Conservation (phyloP, 2,888 invertebrate species). For the Xestia sexstrigata region DNA sequence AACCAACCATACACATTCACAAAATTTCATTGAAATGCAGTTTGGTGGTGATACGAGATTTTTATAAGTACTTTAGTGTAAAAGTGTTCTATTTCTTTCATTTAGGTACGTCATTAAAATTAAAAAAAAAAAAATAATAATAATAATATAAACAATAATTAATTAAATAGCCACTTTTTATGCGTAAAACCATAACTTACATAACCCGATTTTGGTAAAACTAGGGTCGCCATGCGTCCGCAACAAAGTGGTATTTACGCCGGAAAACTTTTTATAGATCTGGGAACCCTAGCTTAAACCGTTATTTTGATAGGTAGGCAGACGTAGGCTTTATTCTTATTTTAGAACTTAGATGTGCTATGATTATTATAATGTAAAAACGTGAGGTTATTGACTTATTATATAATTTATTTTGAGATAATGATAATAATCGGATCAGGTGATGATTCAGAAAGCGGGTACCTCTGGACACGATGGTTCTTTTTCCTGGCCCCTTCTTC, state of each 20-base stretch:
- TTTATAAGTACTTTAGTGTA: no score
- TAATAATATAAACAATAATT: no score
- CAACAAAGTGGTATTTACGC: no score
- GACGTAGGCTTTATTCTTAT: neutral
- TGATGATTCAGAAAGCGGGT: no score
- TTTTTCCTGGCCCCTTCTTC: no score
- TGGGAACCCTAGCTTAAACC: neutral
- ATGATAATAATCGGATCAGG: neutral
- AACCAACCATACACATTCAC: no score
- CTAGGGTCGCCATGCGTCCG: neutral
- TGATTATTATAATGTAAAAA: neutral
- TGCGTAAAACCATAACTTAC: constrained; percentile 6
- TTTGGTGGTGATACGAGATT: neutral
- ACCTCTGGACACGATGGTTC: no score
- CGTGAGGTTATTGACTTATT: neutral
- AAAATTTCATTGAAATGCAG: neutral
- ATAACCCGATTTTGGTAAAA: constrained; percentile 4
- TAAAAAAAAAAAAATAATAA: no score
- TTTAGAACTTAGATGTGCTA: neutral
- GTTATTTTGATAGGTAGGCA: neutral
- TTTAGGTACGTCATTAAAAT: neutral
- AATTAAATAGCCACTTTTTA: constrained; percentile 7
- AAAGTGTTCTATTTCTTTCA: neutral
- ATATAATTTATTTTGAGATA: neutral
- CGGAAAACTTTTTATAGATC: neutral